Base-by-base conservation (phyloP, 2,113 vertebrate genomes). In the Mormoops blainvillei region DNA sequence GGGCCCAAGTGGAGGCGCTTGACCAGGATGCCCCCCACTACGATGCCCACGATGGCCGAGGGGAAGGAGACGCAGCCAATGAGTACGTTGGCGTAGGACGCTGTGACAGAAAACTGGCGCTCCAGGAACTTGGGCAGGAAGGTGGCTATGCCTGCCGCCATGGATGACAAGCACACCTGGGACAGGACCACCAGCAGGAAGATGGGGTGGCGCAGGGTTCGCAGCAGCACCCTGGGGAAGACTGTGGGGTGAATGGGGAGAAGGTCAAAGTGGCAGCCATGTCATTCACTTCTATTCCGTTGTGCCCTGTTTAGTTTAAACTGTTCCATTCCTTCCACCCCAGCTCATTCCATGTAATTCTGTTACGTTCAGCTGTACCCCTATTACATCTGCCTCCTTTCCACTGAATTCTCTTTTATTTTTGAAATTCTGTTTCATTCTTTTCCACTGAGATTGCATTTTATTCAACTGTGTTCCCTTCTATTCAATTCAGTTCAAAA, bases 121-220 rank as follows among this genome's bases (percentile, higher is more conserved):
- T 99, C 99, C 31, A 99, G 98, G 97, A 99, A 99, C 98, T 99
- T 99, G 43, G 98, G 98, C 99, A 99, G 99, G 97, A 99, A 99
- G 0, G 99, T 99, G 26, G 99, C 99, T 16, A 99, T 97, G 1
- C 99, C 99, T 0, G 99, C 98, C 0, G 98, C 98, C 98, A 99
- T 98, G 74, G 98, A 99, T 0, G 99, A 99, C 89, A 99, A 86
- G 96, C 99, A 99, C 45, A 99, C 99, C 98, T 99, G 99, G 0
- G 99, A 99, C 98, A 99, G 96, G 67, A 99, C 99, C 97, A 99
- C 99, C 97, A 99, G 97, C 89, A 99, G 98, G 97, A 98, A 99
- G 91, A 99, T 96, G 0, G 99, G 99, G 45, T 98, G 99, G 11
- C 97, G 96, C 91, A 99, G 96, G 1, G 98, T 99, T 96, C 99